Base-by-base conservation (phyloP, 2,113 vertebrate species). In the Todiramphus chloris region DNA sequence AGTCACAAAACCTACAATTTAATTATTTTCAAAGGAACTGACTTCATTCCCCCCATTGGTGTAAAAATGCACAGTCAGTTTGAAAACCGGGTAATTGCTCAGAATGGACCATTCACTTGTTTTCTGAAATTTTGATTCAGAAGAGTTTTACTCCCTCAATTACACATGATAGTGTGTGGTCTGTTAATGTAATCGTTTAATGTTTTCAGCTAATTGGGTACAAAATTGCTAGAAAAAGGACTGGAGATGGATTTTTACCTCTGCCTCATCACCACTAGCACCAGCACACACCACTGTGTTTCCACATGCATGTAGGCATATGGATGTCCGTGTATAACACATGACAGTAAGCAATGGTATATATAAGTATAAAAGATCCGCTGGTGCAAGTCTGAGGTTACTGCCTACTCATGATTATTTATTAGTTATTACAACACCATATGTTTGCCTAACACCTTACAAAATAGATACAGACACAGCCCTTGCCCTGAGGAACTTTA, bases 401-500 rank as follows among this genome's bases (percentile, higher is more conserved):
- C 56, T 83, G 87, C 10, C 3, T 68, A 28, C 46, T 94, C 89
- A 89, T 87, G 77, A 79, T 84, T 96, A 95, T 91, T 94, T 94
- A 89, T 93, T 33, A 90, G 70, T 72, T 93, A 87, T 35, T 89
- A 62, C 60, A 87, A 64, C 64, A 94, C 62, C 89, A 13, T 73
- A 69, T 94, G 90, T 96, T 91, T 95, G 78, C 50, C 46, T 68
- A 84, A 90, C 90, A 96, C 75, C 76, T 96, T 92, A 92, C 73
- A 90, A 85, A 96, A 94, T 20, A 92, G 90, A 93, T 37, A 93
- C 39, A 86, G 90, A 78, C 60, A 84, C 13, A 80, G 63, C 78
- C 66, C 66, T 78, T 87, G 70, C 79, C 93, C 77, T 59, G 77
- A 95, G 95, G 95, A 94, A 89, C 78, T 95, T 92, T 7, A 88